Conservation (phyloP, 2,888 invertebrate species). For the Yponomeuta malinellus region DNA sequence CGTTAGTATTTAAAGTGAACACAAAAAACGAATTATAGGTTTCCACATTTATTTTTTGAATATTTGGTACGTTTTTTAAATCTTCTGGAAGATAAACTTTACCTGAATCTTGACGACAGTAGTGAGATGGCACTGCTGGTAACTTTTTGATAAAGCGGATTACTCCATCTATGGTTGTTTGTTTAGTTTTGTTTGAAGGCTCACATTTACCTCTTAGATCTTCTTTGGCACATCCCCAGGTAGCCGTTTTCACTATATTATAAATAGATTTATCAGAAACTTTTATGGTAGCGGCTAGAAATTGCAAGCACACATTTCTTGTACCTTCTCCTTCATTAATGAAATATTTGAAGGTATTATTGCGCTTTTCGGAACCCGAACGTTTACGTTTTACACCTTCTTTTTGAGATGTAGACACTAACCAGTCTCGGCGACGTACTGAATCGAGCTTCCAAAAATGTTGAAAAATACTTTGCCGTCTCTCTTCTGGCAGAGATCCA, state of each 20-base stretch:
- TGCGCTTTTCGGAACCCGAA: slow-evolving; percentile 14
- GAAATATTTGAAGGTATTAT: background rate
- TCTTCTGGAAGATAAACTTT: slow-evolving; percentile 19
- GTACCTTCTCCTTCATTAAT: slow-evolving; percentile 15
- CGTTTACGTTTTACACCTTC: slow-evolving; percentile 19
- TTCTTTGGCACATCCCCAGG: slow-evolving; percentile 15
- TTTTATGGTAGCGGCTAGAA: slow-evolving; percentile 5
- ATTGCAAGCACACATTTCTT: background rate
- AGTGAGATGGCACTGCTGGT: slow-evolving; percentile 25
- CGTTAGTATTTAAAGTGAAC: no score
- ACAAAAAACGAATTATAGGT: no score
- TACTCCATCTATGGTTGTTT: slow-evolving; percentile 8
- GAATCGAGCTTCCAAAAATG: slow-evolving; percentile 20
- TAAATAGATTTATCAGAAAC: slow-evolving; percentile 13
- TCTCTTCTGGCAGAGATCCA: slow-evolving; percentile 19
- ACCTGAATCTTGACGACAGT: slow-evolving; percentile 24
- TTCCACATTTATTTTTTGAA: slow-evolving; percentile 18
- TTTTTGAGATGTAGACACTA: slow-evolving; percentile 18
- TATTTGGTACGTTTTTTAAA: slow-evolving; percentile 19
- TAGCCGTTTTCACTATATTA: slow-evolving; percentile 12
- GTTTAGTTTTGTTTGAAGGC: slow-evolving; percentile 22
- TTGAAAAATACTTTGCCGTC: slow-evolving; percentile 19
- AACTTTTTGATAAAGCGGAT: slow-evolving; percentile 23
- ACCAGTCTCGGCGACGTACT: slow-evolving; percentile 19
- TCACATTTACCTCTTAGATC: slow-evolving; percentile 22